phyloP scores from a whole-genome alignment of 2,113 vertebrate species.

The Crocuta crocuta region DNA sequence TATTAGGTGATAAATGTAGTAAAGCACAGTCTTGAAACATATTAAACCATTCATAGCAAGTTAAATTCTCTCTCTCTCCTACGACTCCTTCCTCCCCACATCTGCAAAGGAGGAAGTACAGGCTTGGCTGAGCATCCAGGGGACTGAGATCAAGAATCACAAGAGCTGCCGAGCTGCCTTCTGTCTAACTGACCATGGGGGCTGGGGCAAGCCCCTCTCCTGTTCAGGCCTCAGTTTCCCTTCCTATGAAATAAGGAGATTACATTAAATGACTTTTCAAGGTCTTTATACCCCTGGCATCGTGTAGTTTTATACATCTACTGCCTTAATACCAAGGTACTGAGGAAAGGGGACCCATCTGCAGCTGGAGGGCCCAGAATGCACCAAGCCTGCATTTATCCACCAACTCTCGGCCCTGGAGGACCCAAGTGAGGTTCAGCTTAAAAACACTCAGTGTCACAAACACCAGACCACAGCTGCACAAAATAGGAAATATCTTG shows the following conservation, averaged over 20 bases:
- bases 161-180: neutral
- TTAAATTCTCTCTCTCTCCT: neutral
- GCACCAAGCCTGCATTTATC: neutral
- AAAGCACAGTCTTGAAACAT: neutral
- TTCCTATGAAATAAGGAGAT: neutral
- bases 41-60: neutral
- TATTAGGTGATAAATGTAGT: neutral
- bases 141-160: neutral
- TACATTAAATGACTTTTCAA: neutral
- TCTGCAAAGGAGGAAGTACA: neutral
- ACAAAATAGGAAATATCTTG: conserved; percentile 74
- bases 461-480: conserved; percentile 80
- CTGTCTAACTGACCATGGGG: neutral
- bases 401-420: neutral
- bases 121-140: neutral
- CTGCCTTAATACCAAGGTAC: neutral
- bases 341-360: neutral
- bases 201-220: neutral
- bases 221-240: neutral
- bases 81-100: neutral
- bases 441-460: conserved; percentile 24
- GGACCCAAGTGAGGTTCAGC: neutral
- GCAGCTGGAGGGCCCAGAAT: neutral
- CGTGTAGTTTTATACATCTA: neutral
- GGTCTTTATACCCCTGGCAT: neutral